A percentile compares a stretch with the other conserved stretches of the same genome.
phyloP scores from a whole-genome alignment of 2,888 invertebrate genomes.

The Geotrupes spiniger region DNA sequence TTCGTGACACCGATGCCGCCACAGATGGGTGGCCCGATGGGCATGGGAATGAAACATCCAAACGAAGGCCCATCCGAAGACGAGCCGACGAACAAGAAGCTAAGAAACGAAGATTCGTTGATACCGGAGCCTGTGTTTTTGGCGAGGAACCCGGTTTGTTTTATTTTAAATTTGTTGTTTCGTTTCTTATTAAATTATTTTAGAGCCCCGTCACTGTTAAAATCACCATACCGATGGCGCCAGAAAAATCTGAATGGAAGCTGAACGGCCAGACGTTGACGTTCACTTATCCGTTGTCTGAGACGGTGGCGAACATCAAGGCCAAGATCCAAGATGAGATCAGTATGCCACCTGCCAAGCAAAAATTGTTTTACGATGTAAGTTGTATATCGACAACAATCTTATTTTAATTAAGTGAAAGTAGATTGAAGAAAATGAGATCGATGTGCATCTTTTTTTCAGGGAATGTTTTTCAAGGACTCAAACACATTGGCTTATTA shows the following conservation, averaged over 20 bases:
- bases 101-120: constrained; percentile 88
- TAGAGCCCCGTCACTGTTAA: constrained; percentile 77
- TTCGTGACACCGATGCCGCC: constrained; percentile 50
- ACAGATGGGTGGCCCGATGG: constrained; percentile 45
- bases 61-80: constrained; percentile 62
- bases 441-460: constrained; percentile 44
- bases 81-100: constrained; percentile 83
- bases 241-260: constrained; percentile 94
- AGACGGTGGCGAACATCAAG: constrained; percentile 84
- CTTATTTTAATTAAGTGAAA: constrained; percentile 5
- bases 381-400: constrained; percentile 28
- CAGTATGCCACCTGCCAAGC: constrained; percentile 94
- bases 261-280: constrained; percentile 85
- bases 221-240: constrained; percentile 77
- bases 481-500: constrained; percentile 93
- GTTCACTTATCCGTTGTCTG: constrained; percentile 72
- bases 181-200: constrained; percentile 26
- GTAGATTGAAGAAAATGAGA: no score
- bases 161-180: constrained; percentile 11
- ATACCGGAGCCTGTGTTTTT: constrained; percentile 85
- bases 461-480: constrained; percentile 99
- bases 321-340: constrained; percentile 79
- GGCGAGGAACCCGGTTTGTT: constrained; percentile 61
- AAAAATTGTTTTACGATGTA: constrained; percentile 93
- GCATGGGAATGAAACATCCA: constrained; percentile 52